Percentiles rank a stretch among this genome's conserved stretches.
These are phyloP conservation scores for Nemurella pictetii DNA, from an alignment of 2,888 invertebrate species.

Conservation along the genomic window DNA sequence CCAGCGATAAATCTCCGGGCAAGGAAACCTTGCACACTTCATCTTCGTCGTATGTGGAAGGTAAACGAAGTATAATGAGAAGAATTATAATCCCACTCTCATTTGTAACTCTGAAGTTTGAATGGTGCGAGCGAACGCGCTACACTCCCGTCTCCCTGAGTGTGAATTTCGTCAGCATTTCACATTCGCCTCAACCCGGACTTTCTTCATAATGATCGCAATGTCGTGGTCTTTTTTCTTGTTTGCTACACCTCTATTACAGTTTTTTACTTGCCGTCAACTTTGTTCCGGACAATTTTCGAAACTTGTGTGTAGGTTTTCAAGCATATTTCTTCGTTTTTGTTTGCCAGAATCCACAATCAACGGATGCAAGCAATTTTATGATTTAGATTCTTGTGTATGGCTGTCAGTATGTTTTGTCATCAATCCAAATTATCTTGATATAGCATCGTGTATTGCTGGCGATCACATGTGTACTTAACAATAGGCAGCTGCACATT, in stretches of 20 bases:
- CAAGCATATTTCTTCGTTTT: background rate
- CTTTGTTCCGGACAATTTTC: slow-evolving; percentile 17
- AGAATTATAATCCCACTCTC: background rate
- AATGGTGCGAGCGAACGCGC: background rate
- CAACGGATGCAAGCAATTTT: slow-evolving; percentile 8
- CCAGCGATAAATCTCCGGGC: background rate
- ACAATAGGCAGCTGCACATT: background rate
- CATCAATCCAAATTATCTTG: slow-evolving; percentile 10
- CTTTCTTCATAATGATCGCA: background rate
- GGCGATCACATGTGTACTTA: background rate
- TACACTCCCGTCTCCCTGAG: background rate
- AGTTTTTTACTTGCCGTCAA: background rate
- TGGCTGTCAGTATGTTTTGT: background rate
- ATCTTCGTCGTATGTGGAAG: background rate
- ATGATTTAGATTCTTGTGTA: background rate
- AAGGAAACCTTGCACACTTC: background rate
- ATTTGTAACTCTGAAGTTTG: background rate
- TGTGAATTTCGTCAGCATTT: background rate
- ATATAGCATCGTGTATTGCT: background rate
- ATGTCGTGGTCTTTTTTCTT: background rate
- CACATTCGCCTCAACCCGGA: background rate
- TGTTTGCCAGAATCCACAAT: background rate
- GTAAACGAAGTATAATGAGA: background rate
- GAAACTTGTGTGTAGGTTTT: slow-evolving; percentile 16
- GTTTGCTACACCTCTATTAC: background rate